These are phyloP conservation scores for Ennomos fuscantarius DNA, from an alignment of 2,888 invertebrate genomes.

Conservation along the genomic window DNA sequence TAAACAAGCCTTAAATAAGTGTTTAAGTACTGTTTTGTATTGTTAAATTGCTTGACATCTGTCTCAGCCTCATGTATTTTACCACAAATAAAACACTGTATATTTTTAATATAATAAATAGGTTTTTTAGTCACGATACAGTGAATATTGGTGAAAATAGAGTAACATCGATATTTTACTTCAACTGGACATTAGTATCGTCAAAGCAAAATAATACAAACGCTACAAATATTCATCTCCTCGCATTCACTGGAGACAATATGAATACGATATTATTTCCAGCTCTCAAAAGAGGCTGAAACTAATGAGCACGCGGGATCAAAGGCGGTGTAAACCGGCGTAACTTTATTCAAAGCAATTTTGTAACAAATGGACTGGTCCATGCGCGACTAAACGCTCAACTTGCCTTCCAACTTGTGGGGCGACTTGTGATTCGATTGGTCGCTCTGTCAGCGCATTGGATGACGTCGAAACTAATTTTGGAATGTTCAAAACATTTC, in stretches of 20 bases:
- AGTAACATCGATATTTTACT: too few species aligned
- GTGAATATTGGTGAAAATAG: too few species aligned
- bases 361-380: conserved; percentile 35
- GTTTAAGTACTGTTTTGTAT: too few species aligned
- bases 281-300: conserved; percentile 24
- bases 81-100: too few species aligned
- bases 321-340: conserved; percentile 27
- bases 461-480: conserved; percentile 5
- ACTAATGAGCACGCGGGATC: conserved; percentile 41
- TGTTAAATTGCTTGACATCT: too few species aligned
- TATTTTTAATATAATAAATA: too few species aligned
- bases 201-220: too few species aligned
- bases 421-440: not conserved
- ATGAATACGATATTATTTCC: conserved; percentile 23
- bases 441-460: not conserved
- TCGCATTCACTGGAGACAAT: conserved; percentile 6
- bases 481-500: not conserved
- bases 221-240: not conserved
- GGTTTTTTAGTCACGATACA: too few species aligned
- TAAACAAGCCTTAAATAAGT: too few species aligned
- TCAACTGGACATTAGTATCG: too few species aligned
- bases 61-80: too few species aligned
- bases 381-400: conserved; percentile 22
- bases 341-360: conserved; percentile 39
- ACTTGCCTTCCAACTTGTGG: conserved; percentile 14